phyloP scores from a whole-genome alignment of 2,888 invertebrate genomes.

The Sarcophaga rosellei region DNA sequence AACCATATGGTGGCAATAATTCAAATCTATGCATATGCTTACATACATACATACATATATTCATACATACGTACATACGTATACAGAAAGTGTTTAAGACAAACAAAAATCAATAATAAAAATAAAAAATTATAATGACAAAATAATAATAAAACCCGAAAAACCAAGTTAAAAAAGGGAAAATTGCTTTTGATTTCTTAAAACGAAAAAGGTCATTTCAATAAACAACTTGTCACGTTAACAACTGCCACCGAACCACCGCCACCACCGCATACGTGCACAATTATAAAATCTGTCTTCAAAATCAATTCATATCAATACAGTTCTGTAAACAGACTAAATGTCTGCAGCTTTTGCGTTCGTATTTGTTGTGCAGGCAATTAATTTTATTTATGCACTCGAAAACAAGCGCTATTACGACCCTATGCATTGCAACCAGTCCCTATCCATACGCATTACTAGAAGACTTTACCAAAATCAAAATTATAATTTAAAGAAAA shows the following conservation, averaged over 20 bases:
- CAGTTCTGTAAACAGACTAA: slow-evolving; percentile 53
- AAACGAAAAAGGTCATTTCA: slow-evolving; percentile 65
- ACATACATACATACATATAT: too few relatives aligned
- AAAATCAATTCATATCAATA: slow-evolving; percentile 35
- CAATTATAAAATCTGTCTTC: slow-evolving; percentile 27
- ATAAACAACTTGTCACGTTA: slow-evolving; percentile 57
- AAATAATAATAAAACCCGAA: slow-evolving; percentile 29
- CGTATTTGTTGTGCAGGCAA: slow-evolving; percentile 60
- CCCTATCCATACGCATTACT: slow-evolving; percentile 38
- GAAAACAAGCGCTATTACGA: slow-evolving; percentile 15
- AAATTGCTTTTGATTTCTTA: slow-evolving; percentile 61
- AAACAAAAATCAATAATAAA: slow-evolving; percentile 48
- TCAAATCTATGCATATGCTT: background rate
- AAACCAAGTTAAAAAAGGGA: slow-evolving; percentile 31
- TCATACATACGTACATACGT: too few relatives aligned
- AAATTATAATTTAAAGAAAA: slow-evolving; percentile 40
- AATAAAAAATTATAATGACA: slow-evolving; percentile 39
- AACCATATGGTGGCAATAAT: slow-evolving; percentile 59
- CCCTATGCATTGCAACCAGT: slow-evolving; percentile 7
- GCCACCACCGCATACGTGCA: background rate
- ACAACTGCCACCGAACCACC: background rate
- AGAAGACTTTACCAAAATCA: slow-evolving; percentile 31
- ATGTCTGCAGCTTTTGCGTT: slow-evolving; percentile 43
- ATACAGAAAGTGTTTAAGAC: slow-evolving; percentile 3
- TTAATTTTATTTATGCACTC: slow-evolving; percentile 65